Conservation (phyloP, 23 tunicate species). For the Halocynthia aurantium region DNA sequence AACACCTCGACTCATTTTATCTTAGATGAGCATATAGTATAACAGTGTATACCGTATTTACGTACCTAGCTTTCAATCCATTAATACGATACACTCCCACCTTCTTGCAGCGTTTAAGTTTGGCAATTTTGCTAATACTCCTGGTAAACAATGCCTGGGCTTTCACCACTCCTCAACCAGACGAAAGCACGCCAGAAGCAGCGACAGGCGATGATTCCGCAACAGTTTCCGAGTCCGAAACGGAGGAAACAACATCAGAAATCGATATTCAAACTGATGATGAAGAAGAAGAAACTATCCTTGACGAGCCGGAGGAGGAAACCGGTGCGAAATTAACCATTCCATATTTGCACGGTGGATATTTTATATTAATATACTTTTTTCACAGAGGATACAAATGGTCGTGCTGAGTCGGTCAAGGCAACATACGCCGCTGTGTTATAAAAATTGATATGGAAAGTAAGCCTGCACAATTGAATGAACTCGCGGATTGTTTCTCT, state of each 20-base stretch:
- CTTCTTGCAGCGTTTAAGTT: too few relatives aligned
- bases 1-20: too few relatives aligned
- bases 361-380: too few relatives aligned
- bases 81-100: too few relatives aligned
- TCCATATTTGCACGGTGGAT: neutral
- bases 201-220: neutral
- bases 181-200: neutral
- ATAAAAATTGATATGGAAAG: too few relatives aligned
- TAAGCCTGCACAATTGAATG: neutral
- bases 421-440: neutral
- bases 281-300: neutral
- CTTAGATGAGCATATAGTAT: too few relatives aligned
- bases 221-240: neutral
- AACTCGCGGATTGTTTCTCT: neutral
- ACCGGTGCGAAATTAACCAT: neutral
- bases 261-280: conserved; percentile 7
- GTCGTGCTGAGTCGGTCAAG: neutral
- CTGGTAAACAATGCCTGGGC: neutral
- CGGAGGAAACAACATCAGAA: neutral
- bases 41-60: too few relatives aligned
- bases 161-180: conserved; percentile 1
- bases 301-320: neutral
- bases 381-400: neutral
- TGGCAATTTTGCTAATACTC: too few relatives aligned
- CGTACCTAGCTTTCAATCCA: too few relatives aligned